Percentiles rank a stretch among this genome's conserved stretches.
These are phyloP conservation scores for Drosophila quinaria DNA, from an alignment of 2,888 invertebrate genomes.

Conservation along the genomic window DNA sequence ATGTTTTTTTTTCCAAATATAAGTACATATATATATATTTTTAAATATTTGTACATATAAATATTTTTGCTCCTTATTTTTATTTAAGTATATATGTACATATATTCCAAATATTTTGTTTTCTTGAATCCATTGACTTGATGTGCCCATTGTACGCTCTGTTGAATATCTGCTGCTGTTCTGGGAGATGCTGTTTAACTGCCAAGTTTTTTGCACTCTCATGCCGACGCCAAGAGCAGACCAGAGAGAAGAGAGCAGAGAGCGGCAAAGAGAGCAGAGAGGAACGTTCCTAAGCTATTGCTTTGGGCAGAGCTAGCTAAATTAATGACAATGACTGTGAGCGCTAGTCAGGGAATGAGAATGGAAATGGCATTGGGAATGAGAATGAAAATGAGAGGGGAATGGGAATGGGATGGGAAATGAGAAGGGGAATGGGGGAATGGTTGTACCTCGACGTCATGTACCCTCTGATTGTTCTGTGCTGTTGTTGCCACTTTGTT, in stretches of 20 bases:
- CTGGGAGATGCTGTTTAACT: constrained; percentile 63
- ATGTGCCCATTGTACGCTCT: constrained; percentile 45
- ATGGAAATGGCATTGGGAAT: constrained; percentile 28
- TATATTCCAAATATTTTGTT: background rate
- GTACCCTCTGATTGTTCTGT: constrained; percentile 75
- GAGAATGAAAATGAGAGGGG: constrained; percentile 15
- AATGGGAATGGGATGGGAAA: background rate
- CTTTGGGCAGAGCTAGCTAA: constrained; percentile 68
- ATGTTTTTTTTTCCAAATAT: no score
- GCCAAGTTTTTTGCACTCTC: constrained; percentile 77
- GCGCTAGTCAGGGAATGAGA: constrained; percentile 40
- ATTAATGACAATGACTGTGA: constrained; percentile 79
- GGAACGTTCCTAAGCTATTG: constrained; percentile 70
- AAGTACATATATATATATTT: no score
- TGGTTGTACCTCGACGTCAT: constrained; percentile 43
- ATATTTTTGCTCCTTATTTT: no score
- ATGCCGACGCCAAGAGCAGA: constrained; percentile 54
- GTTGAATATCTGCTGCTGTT: constrained; percentile 49
- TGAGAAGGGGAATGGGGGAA: constrained; percentile 5
- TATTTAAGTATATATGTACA: no score
- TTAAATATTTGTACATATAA: no score
- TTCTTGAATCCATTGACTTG: background rate
- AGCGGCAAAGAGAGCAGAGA: constrained; percentile 21
- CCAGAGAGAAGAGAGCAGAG: constrained; percentile 8
- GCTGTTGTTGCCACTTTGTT: constrained; percentile 55